phyloP scores from a whole-genome alignment of 1,140 invertebrate genomes.

The Trachelipus rathkii region DNA sequence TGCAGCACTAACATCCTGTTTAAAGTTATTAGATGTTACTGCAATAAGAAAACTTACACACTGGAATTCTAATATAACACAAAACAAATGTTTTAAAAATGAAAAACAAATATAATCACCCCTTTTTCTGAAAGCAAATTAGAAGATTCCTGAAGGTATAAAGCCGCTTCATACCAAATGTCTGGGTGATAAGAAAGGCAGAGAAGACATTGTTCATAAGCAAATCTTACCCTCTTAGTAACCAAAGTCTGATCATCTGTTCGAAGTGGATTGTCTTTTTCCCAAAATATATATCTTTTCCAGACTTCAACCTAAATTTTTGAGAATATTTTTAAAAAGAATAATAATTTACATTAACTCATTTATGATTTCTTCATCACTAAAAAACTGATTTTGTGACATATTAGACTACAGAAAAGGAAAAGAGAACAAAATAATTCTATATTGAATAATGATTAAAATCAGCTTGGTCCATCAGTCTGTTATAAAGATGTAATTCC shows the following conservation, averaged over 20 bases:
- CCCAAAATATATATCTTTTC: conserved; percentile 98
- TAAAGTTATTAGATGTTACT: too few relatives aligned
- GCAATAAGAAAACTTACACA: too few relatives aligned
- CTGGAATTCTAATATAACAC: too few relatives aligned
- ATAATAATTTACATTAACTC: too few relatives aligned
- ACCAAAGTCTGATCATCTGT: conserved; percentile 92
- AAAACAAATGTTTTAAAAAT: too few relatives aligned
- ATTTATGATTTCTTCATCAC: too few relatives aligned
- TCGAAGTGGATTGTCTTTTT: conserved; percentile 90
- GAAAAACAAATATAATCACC: conserved; percentile 53
- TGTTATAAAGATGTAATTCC: too few relatives aligned
- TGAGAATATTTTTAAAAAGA: conserved; percentile 22
- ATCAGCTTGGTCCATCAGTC: too few relatives aligned
- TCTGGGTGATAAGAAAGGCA: conserved; percentile 96
- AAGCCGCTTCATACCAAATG: conserved; percentile 97
- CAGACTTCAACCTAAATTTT: conserved; percentile 90
- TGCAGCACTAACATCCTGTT: conserved; percentile 79
- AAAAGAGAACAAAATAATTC: too few relatives aligned
- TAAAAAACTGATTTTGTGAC: too few relatives aligned
- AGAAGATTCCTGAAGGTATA: conserved; percentile 89
- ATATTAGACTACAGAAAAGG: too few relatives aligned
- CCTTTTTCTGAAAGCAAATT: conserved; percentile 91
- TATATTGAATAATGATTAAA: too few relatives aligned
- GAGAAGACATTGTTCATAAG: conserved; percentile 93
- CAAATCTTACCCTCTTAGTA: conserved; percentile 93